Conservation (phyloP, 2,888 invertebrate genomes). For the Drosophila flavopinicola region DNA sequence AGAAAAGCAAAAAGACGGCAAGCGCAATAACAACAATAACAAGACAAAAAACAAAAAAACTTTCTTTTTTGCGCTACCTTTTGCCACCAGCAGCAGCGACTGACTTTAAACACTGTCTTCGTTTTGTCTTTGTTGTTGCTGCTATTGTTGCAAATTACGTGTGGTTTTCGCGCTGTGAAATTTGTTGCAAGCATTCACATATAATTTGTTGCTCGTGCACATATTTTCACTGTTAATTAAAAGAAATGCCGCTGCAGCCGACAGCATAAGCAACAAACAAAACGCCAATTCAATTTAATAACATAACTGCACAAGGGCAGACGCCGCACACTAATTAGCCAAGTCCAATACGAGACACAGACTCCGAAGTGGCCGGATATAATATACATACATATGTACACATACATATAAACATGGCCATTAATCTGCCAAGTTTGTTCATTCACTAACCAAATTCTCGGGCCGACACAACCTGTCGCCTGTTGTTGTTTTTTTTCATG, state of each 20-base stretch:
- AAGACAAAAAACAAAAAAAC: constrained; percentile 66
- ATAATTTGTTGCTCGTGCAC: constrained; percentile 44
- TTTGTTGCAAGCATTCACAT: constrained; percentile 67
- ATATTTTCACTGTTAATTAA: constrained; percentile 70
- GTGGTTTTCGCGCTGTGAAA: constrained; percentile 69
- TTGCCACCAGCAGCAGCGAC: too few relatives aligned
- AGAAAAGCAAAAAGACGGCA: constrained; percentile 62
- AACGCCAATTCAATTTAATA: constrained; percentile 43
- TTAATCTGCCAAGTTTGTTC: constrained; percentile 30
- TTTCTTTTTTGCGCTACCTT: constrained; percentile 79
- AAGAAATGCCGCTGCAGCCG: constrained; percentile 48
- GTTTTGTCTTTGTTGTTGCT: constrained; percentile 22
- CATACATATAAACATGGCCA: constrained; percentile 35
- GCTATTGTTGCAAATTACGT: constrained; percentile 62
- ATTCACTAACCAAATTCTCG: constrained; percentile 31
- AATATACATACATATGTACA: too few relatives aligned
- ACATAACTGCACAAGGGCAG: constrained; percentile 52
- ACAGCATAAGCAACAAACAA: constrained; percentile 34
- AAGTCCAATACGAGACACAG: not conserved
- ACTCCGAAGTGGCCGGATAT: constrained; percentile 1
- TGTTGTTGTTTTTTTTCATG: not conserved
- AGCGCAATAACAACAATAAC: constrained; percentile 43
- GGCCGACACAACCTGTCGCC: constrained; percentile 38
- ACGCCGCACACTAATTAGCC: constrained; percentile 37
- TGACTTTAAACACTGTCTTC: constrained; percentile 42